Conservation (phyloP, 1,140 invertebrate species). For the Radopholus similis region DNA sequence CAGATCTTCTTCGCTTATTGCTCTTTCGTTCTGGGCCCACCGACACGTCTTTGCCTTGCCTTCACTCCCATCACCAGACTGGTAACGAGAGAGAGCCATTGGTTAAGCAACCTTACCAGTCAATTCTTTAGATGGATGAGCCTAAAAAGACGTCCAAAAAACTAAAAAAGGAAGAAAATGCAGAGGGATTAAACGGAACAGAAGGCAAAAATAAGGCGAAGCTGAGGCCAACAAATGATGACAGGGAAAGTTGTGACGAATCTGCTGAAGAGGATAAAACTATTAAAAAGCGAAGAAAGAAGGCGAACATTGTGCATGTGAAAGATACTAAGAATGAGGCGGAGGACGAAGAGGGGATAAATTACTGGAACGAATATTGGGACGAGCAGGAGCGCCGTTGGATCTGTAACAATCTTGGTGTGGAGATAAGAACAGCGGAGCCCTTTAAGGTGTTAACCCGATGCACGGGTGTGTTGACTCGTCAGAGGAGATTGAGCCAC, state of each 20-base stretch:
- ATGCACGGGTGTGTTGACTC: constrained; percentile 24
- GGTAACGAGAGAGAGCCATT: background rate
- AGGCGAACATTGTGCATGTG: background rate
- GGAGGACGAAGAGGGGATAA: background rate
- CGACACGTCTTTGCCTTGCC: constrained; percentile 12
- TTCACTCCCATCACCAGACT: constrained; percentile 34
- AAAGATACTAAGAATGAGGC: background rate
- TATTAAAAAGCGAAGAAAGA: background rate
- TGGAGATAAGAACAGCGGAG: background rate
- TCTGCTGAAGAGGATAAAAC: background rate
- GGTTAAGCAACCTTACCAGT: background rate
- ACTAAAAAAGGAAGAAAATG: background rate
- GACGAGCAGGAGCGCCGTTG: constrained; percentile 28
- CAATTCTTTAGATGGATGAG: background rate
- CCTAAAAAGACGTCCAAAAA: background rate
- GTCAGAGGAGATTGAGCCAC: constrained; percentile 34
- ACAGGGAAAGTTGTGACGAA: background rate
- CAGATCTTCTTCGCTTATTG: constrained; percentile 31
- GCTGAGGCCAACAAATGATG: background rate
- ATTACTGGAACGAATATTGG: constrained; percentile 38
- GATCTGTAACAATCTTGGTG: constrained; percentile 21
- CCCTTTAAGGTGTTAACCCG: constrained; percentile 38
- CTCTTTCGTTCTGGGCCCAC: constrained; percentile 16
- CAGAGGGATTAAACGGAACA: background rate
- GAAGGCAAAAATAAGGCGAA: background rate